Conservation (phyloP, 2,113 vertebrate genomes). For the Lagopus muta region DNA sequence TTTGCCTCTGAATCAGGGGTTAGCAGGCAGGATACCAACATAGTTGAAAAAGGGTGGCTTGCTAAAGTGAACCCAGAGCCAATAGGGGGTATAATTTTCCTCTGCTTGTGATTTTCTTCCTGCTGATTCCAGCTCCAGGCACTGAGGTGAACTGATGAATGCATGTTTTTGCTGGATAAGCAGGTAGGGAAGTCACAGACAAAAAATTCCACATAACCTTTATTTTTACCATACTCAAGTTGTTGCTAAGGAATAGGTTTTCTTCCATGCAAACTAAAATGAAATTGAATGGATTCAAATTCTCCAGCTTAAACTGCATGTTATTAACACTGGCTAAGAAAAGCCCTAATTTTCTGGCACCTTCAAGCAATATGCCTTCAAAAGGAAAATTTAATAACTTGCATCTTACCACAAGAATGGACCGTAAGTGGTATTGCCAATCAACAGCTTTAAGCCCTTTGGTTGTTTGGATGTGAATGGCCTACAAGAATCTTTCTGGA, state of each 20-base stretch:
- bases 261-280: constrained; percentile 58
- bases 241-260: constrained; percentile 44
- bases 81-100: neutral
- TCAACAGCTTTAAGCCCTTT: constrained; percentile 49
- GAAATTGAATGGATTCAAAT: neutral
- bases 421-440: neutral
- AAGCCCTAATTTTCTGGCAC: constrained; percentile 53
- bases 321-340: constrained; percentile 53
- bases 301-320: constrained; percentile 35
- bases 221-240: constrained; percentile 15
- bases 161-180: constrained; percentile 57
- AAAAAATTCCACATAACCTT: neutral
- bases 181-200: neutral
- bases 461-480: constrained; percentile 48
- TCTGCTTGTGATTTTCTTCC: constrained; percentile 25
- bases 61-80: neutral
- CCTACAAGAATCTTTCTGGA: constrained; percentile 41
- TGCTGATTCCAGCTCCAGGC: constrained; percentile 8
- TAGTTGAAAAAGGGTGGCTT: neutral
- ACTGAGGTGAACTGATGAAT: constrained; percentile 21
- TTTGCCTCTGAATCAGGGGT: neutral
- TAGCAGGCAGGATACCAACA: neutral
- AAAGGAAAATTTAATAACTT: constrained; percentile 70
- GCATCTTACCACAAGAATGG: constrained; percentile 60
- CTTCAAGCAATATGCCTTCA: constrained; percentile 35